phyloP scores from a whole-genome alignment of 2,888 invertebrate species.

The Diadegma fenestrale region DNA sequence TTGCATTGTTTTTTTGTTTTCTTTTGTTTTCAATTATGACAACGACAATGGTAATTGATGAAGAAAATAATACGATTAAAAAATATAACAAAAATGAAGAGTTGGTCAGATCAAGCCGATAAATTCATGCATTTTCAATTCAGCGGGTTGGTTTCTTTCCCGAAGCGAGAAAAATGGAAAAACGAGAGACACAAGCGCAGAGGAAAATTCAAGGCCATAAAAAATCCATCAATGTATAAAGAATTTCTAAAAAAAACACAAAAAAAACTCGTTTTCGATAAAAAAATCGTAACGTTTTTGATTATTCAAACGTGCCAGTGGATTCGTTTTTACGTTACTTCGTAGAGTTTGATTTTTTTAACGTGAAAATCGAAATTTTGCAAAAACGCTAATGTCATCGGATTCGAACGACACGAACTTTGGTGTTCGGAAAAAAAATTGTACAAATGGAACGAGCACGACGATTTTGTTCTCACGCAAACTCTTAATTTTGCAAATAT shows the following conservation, averaged over 20 bases:
- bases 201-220: not conserved
- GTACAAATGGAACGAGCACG: not conserved
- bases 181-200: not conserved
- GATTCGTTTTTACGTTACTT: conserved; percentile 17
- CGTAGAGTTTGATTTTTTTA: not conserved
- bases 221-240: not conserved
- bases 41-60: conserved; percentile 10
- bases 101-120: conserved; percentile 23
- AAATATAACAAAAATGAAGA: not conserved
- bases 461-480: not conserved
- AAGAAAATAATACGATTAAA: conserved; percentile 1
- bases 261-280: not conserved
- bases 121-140: not conserved
- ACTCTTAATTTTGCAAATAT: not conserved
- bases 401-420: not conserved
- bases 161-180: not conserved
- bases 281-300: not conserved
- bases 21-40: conserved; percentile 36
- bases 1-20: conserved; percentile 42
- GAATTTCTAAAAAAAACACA: not conserved
- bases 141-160: not conserved
- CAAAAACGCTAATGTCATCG: not conserved
- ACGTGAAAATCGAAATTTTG: not conserved
- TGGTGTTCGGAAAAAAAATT: not conserved
- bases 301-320: not conserved